Percentiles rank a stretch among this genome's conserved stretches.
Conservation (phyloP, 2,888 invertebrate genomes). For the Beris morrisii region DNA sequence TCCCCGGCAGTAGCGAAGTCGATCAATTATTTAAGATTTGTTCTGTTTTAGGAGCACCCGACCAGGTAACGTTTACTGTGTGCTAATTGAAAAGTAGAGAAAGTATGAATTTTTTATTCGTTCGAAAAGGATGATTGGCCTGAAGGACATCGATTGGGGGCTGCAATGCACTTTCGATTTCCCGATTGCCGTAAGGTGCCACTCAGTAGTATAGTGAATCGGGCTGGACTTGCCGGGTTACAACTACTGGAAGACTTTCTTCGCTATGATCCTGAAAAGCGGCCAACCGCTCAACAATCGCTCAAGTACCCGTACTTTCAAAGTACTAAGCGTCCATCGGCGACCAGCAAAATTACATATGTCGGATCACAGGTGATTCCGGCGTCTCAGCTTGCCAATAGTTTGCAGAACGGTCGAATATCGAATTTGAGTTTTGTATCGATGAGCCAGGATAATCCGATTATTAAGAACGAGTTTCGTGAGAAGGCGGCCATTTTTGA, state of each 20-base stretch:
- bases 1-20: slow-evolving; percentile 95
- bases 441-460: slow-evolving; percentile 32
- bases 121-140: slow-evolving; percentile 83
- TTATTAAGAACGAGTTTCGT: slow-evolving; percentile 27
- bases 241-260: slow-evolving; percentile 83
- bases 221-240: slow-evolving; percentile 80
- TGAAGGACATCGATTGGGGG: slow-evolving; percentile 90
- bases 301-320: slow-evolving; percentile 67
- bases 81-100: background rate
- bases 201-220: slow-evolving; percentile 76
- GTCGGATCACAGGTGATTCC: slow-evolving; percentile 23
- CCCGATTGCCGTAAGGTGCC: slow-evolving; percentile 85
- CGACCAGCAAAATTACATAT: slow-evolving; percentile 40
- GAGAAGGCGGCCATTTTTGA: slow-evolving; percentile 9
- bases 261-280: slow-evolving; percentile 87
- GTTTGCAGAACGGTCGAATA: slow-evolving; percentile 30
- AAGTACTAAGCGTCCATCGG: slow-evolving; percentile 52
- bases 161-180: slow-evolving; percentile 94
- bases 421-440: slow-evolving; percentile 38
- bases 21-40: slow-evolving; percentile 96
- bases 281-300: slow-evolving; percentile 89
- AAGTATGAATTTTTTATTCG: slow-evolving; percentile 2
- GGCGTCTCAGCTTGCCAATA: background rate
- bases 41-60: slow-evolving; percentile 89
- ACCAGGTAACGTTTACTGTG: slow-evolving; percentile 63